Evolutionary conservation across 2,888 invertebrate species (phyloP).

Genomic region (Aphelenchoides bicaudatus): DNA sequence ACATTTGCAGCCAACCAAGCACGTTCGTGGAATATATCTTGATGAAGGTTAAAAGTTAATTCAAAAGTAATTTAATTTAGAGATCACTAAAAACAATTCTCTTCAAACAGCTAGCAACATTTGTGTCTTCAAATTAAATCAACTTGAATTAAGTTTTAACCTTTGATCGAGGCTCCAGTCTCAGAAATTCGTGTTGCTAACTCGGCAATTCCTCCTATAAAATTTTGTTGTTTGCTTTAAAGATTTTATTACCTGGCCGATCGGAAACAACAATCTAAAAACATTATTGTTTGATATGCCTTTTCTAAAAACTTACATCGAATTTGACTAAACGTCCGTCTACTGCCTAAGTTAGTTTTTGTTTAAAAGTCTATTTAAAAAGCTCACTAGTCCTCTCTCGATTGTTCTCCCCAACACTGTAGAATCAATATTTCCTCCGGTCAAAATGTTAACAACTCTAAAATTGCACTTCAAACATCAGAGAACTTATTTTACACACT

Average conservation of each 20-base stretch:
- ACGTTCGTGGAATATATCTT: constrained; percentile 90
- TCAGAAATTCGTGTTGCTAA: constrained; percentile 63
- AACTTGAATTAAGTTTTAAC: too few species aligned
- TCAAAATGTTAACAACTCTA: constrained; percentile 64
- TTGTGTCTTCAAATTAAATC: too few species aligned
- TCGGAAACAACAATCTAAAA: constrained; percentile 64
- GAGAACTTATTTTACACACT: constrained; percentile 20
- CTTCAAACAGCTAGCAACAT: too few species aligned
- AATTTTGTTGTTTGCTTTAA: neutral
- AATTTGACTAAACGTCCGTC: constrained; percentile 64
- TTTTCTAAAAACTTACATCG: too few species aligned
- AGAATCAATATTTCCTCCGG: constrained; percentile 66
- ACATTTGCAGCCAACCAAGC: constrained; percentile 89
- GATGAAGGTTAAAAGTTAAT: too few species aligned
- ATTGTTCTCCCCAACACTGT: constrained; percentile 64
- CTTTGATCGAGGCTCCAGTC: constrained; percentile 71
- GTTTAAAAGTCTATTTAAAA: too few species aligned
- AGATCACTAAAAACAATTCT: too few species aligned
- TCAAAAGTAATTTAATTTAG: too few species aligned
- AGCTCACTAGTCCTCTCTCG: constrained; percentile 62
- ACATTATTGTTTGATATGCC: too few species aligned
- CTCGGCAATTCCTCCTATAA: constrained; percentile 61
- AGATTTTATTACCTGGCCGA: constrained; percentile 62
- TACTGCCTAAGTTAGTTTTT: too few species aligned
- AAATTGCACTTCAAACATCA: constrained; percentile 25